phyloP scores from a whole-genome alignment of 2,113 vertebrate species.

The Mobula hypostoma region DNA sequence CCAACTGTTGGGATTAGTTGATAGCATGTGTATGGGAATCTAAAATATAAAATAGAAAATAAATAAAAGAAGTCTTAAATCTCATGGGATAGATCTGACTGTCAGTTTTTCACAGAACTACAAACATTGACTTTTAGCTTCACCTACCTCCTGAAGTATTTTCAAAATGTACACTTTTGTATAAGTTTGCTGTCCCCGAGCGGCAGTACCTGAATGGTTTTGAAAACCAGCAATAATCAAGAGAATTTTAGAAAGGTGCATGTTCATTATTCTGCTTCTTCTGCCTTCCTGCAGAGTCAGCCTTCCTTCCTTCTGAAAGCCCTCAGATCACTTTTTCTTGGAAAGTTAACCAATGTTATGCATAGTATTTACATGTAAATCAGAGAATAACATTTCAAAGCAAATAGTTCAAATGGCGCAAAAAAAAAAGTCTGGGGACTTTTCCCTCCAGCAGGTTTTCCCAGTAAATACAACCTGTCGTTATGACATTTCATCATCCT shows the following conservation, averaged over 20 bases:
- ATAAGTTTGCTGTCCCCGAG: neutral
- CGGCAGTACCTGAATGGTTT: neutral
- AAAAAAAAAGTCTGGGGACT: too few relatives aligned
- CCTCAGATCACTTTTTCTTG: neutral
- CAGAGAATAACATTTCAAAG: neutral
- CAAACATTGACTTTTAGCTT: neutral
- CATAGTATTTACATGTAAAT: neutral
- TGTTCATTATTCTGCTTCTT: neutral
- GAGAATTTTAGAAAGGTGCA: neutral
- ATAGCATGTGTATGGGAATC: neutral
- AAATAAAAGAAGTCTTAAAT: neutral
- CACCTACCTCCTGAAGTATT: neutral
- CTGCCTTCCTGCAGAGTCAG: neutral
- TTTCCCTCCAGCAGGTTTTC: neutral
- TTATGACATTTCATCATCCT: neutral
- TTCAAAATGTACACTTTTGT: neutral
- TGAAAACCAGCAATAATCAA: neutral
- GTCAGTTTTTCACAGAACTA: neutral
- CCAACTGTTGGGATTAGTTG: neutral
- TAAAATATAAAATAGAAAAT: neutral
- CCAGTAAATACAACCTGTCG: neutral
- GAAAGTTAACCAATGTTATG: neutral
- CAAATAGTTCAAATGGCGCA: too few relatives aligned
- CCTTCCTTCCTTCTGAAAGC: neutral
- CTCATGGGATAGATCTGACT: neutral